Evolutionary conservation across 2,797 vertebrate species (phyloP).

Genomic region (Geotrypetes seraphini): DNA sequence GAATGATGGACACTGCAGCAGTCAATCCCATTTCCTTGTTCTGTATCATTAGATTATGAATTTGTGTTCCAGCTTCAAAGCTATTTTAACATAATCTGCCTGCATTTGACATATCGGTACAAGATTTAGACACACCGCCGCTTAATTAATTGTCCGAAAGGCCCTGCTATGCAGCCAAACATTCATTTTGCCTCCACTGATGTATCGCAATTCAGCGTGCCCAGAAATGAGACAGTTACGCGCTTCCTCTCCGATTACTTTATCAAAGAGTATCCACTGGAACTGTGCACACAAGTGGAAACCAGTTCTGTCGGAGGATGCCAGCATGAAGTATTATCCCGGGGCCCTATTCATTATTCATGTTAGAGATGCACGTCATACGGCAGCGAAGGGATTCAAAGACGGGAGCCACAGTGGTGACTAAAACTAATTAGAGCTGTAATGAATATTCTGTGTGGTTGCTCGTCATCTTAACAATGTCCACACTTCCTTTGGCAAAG

Average conservation of each 20-base stretch:
- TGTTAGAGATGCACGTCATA: constrained; percentile 18
- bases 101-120: too few species aligned
- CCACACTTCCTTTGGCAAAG: constrained; percentile 8
- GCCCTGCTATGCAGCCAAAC: too few species aligned
- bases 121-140: too few species aligned
- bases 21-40: too few species aligned
- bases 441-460: constrained; percentile 30
- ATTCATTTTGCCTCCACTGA: constrained; percentile 18
- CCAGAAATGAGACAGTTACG: constrained; percentile 19
- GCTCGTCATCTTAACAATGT: constrained; percentile 23
- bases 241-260: constrained; percentile 22
- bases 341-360: constrained; percentile 35
- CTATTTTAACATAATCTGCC: too few species aligned
- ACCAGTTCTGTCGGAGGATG: constrained; percentile 23
- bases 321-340: constrained; percentile 35
- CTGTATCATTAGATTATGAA: too few species aligned
- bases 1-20: too few species aligned
- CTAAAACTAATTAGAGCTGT: constrained; percentile 32
- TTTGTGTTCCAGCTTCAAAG: too few species aligned
- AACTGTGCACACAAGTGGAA: constrained; percentile 24
- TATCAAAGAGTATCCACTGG: constrained; percentile 25
- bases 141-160: too few species aligned
- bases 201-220: constrained; percentile 9
- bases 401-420: constrained; percentile 8
- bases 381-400: constrained; percentile 26